phyloP scores from a whole-genome alignment of 2,797 vertebrate species.

The Falco rusticolus region DNA sequence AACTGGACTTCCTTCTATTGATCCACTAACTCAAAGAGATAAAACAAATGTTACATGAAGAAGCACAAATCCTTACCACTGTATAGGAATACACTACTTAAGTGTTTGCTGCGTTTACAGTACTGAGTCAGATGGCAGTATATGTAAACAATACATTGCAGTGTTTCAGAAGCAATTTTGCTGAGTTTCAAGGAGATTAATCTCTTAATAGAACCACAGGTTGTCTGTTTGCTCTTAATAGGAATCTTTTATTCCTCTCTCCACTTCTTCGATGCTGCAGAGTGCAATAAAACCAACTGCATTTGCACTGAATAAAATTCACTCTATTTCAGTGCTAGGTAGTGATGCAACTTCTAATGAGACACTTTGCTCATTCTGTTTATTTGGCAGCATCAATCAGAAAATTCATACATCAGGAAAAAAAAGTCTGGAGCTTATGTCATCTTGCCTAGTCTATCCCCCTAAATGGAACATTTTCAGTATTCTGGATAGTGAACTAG shows the following conservation, averaged over 20 bases:
- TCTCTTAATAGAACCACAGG: constrained; percentile 4
- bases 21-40: not conserved
- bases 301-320: not conserved
- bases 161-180: constrained; percentile 10
- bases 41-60: not conserved
- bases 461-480: not conserved
- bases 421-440: not conserved
- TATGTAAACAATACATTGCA: not conserved
- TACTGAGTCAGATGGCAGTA: not conserved
- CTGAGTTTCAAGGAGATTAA: not conserved
- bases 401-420: constrained; percentile 1
- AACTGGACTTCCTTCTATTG: not conserved
- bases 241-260: constrained; percentile 20
- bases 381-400: constrained; percentile 11
- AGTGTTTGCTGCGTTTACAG: not conserved
- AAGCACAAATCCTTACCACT: not conserved
- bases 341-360: constrained; percentile 29
- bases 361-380: not conserved
- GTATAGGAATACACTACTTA: not conserved
- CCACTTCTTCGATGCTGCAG: not conserved
- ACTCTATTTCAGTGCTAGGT: not conserved
- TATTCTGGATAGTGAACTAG: not conserved
- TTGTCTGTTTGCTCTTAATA: constrained; percentile 7
- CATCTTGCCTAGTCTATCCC: not conserved
- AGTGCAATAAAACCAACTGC: not conserved